A percentile compares a stretch with the other conserved stretches of the same genome.
Conservation (phyloP, 2,888 invertebrate genomes). For the Drosophila neutralis region DNA sequence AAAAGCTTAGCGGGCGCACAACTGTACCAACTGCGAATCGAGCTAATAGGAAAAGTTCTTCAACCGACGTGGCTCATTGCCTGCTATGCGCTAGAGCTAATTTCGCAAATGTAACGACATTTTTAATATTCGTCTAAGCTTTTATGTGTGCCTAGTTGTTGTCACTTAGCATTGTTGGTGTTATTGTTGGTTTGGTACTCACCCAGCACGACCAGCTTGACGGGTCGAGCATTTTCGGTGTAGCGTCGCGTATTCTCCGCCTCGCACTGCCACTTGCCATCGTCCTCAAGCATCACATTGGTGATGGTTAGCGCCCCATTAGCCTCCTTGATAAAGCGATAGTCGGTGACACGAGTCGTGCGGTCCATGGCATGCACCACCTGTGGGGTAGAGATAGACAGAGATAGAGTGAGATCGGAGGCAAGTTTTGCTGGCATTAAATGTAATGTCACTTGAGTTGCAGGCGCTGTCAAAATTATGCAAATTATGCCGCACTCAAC, state of each 20-base stretch:
- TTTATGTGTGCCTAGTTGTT: constrained; percentile 23
- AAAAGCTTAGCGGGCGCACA: constrained; percentile 29
- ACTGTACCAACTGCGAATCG: constrained; percentile 27
- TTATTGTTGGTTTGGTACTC: constrained; percentile 81
- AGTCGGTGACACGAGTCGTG: constrained; percentile 84
- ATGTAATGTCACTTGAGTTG: constrained; percentile 54
- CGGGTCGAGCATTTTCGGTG: constrained; percentile 88
- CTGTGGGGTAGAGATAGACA: constrained; percentile 53
- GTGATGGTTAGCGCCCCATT: constrained; percentile 85
- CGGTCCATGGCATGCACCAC: constrained; percentile 84
- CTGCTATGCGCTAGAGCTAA: constrained; percentile 43
- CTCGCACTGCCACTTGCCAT: constrained; percentile 91
- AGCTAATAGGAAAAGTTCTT: constrained; percentile 30
- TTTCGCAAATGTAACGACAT: constrained; percentile 61
- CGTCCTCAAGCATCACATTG: constrained; percentile 87
- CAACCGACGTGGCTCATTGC: constrained; percentile 42
- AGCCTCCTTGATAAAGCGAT: constrained; percentile 84
- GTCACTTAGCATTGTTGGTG: not conserved
- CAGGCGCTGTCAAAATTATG: constrained; percentile 55
- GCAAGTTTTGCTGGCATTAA: constrained; percentile 47
- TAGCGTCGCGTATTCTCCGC: constrained; percentile 88
- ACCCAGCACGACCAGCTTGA: constrained; percentile 89
- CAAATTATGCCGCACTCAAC: constrained; percentile 49
- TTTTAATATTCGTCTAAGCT: constrained; percentile 64
- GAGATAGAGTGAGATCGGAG: constrained; percentile 6